Percentiles rank a stretch among this genome's conserved stretches.
phyloP scores from a whole-genome alignment of 2,797 vertebrate genomes.

The Myioborus miniatus region DNA sequence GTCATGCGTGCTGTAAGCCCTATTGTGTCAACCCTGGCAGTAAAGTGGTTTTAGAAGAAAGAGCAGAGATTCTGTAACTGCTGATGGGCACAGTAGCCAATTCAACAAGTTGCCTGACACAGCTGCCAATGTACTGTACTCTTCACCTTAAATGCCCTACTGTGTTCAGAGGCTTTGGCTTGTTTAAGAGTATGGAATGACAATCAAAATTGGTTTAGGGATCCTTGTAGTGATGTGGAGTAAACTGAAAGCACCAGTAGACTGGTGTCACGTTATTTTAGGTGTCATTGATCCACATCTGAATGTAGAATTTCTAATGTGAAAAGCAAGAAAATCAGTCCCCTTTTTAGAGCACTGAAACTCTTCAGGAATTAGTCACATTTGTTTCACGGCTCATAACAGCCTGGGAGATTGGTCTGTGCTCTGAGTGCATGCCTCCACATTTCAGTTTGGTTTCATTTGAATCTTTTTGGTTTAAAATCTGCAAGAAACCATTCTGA shows the following conservation, averaged over 20 bases:
- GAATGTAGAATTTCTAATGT: neutral
- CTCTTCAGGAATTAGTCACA: neutral
- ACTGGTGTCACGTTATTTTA: fast-evolving
- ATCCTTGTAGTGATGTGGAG: neutral
- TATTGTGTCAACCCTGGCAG: neutral
- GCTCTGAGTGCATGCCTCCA: neutral
- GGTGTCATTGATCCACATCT: neutral
- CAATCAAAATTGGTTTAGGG: neutral
- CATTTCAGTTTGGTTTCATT: neutral
- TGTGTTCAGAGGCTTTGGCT: neutral
- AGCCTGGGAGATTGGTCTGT: neutral
- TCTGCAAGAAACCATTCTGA: neutral
- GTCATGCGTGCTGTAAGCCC: neutral
- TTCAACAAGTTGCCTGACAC: neutral
- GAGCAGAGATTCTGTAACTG: neutral
- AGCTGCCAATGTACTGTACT: neutral
- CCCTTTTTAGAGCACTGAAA: neutral
- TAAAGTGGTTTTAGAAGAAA: neutral
- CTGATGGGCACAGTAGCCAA: neutral
- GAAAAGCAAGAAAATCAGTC: neutral
- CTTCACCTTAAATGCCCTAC: neutral
- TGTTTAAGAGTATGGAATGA: fast-evolving
- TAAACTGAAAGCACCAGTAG: neutral
- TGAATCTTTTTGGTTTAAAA: neutral
- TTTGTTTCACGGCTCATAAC: neutral